Evolutionary conservation across 2,113 vertebrate species (phyloP).

Genomic region (Phyllostomus discolor): DNA sequence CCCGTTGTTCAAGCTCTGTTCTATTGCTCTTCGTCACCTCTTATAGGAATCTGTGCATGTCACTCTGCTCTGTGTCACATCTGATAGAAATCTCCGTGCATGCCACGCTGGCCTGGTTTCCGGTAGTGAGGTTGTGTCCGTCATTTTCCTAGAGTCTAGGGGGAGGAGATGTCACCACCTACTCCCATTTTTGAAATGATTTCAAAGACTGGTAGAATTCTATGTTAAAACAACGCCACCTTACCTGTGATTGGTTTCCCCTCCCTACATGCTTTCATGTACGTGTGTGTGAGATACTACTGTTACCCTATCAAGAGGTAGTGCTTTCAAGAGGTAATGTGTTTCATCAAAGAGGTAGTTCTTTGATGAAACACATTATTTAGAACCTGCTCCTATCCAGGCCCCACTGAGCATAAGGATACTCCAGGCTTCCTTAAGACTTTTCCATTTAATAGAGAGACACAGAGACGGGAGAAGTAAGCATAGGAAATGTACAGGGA

Average conservation of each 20-base stretch:
- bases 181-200: background rate
- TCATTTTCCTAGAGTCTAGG: background rate
- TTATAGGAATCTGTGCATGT: background rate
- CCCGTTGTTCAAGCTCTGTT: background rate
- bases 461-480: background rate
- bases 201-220: background rate
- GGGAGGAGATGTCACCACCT: background rate
- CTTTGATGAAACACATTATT: background rate
- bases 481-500: background rate
- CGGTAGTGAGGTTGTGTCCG: background rate
- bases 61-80: background rate
- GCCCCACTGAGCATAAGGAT: background rate
- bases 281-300: too few species aligned
- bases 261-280: background rate
- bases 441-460: background rate
- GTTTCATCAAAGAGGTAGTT: too few species aligned
- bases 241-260: background rate
- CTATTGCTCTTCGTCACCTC: background rate
- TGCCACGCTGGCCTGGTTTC: background rate
- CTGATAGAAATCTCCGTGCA: background rate
- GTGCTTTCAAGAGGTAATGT: too few species aligned
- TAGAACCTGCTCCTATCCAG: background rate
- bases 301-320: background rate
- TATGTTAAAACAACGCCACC: too few species aligned
- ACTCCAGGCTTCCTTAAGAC: background rate